Evolutionary conservation across 2,113 vertebrate species (phyloP).

Genomic region (Platanista minor): DNA sequence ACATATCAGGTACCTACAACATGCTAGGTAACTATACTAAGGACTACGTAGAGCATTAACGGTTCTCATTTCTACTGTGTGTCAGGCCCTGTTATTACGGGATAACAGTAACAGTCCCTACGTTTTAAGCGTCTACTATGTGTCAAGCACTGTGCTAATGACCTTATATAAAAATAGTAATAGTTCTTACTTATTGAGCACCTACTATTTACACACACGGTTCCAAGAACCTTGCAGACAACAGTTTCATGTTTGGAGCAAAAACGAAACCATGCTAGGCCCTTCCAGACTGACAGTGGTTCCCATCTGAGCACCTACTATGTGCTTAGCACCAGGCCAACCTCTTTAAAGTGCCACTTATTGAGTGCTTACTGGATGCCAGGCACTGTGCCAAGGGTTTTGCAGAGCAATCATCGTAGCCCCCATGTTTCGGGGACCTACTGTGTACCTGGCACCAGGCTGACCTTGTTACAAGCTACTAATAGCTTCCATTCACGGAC

Average conservation of each 20-base stretch:
- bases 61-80: not conserved
- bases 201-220: not conserved
- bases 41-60: not conserved
- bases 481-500: no score
- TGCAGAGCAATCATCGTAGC: rapidly evolving
- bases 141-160: not conserved
- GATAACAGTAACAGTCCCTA: not conserved
- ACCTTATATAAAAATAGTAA: not conserved
- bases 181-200: not conserved
- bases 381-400: not conserved
- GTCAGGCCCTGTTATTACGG: not conserved
- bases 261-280: not conserved
- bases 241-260: rapidly evolving
- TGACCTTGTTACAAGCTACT: not conserved
- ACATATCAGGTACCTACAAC: not conserved
- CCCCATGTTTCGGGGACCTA: not conserved
- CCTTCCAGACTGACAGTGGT: not conserved
- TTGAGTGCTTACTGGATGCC: not conserved
- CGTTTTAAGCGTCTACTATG: not conserved
- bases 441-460: rapidly evolving
- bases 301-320: not conserved
- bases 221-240: not conserved
- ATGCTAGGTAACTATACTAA: no score
- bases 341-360: not conserved
- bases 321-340: not conserved